A percentile compares a stretch with the other conserved stretches of the same genome.
phyloP scores from a whole-genome alignment of 2,113 vertebrate species.

The Pterocles burchelli region DNA sequence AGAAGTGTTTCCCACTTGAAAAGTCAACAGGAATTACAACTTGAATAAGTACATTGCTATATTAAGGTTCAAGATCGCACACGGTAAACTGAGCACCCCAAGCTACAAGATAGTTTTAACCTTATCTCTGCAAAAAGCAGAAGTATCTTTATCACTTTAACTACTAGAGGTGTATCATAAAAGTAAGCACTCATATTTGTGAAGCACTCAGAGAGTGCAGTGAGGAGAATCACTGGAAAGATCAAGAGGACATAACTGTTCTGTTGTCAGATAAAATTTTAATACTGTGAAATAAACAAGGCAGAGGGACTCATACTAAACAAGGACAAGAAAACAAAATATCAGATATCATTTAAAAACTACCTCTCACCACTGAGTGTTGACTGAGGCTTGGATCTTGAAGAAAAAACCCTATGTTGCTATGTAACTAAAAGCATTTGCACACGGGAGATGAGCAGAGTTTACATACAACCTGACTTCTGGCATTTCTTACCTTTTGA shows the following conservation, averaged over 20 bases:
- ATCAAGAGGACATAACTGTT: not conserved
- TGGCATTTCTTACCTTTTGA: not conserved
- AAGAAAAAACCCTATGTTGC: not conserved
- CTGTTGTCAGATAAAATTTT: not conserved
- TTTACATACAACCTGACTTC: not conserved
- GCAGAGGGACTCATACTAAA: not conserved
- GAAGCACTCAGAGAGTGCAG: not conserved
- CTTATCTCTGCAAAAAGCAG: not conserved
- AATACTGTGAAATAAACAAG: not conserved
- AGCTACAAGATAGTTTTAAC: not conserved
- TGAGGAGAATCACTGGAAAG: not conserved
- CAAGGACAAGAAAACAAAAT: not conserved
- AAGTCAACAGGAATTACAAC: not conserved
- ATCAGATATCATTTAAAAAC: not conserved
- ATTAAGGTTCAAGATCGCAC: not conserved
- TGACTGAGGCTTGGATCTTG: not conserved
- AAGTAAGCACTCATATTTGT: not conserved
- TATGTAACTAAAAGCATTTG: not conserved
- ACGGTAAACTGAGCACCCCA: not conserved
- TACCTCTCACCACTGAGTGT: not conserved
- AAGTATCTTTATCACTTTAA: not conserved
- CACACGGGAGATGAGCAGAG: not conserved
- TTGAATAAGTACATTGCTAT: not conserved
- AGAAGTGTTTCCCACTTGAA: not conserved
- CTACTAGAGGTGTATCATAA: not conserved